Evolutionary conservation across 2,888 invertebrate genomes (phyloP), one percentile per base, ranked within the genome.

Genomic region (Seira ritae): DNA sequence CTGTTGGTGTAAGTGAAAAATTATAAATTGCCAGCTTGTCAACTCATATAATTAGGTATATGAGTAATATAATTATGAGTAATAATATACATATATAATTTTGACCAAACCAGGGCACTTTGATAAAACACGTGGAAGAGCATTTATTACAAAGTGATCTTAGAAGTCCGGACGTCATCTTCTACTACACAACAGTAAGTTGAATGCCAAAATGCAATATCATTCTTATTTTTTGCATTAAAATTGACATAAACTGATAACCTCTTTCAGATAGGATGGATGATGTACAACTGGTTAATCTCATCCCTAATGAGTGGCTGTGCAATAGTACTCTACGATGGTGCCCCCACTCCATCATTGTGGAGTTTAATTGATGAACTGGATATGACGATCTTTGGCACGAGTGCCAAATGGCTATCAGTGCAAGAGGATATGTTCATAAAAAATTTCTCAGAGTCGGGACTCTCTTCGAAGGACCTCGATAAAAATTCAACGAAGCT

Each of bases 251-350:
- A 50, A 19, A 23, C 17, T 55, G 31, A 24, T 2, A 17, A 17
- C 42, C 42, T 8, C 10, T 31, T 19, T 22, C 87, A 92, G 92
- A 91, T 92, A 37, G 93, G 93, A 19, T 93, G 93, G 93, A 93
- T 93, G 92, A 93, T 93, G 92, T 93, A 93, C 92, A 93, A 93
- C 89, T 93, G 93, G 93, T 89, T 91, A 76, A 91, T 92, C 31
- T 90, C 91, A 0, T 90, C 91, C 3, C 89, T 92, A 77, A 91
- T 91, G 50, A 76, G 83, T 15, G 89, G 89, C 0, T 90, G 91
- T 0, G 91, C 91, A 19, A 90, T 93, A 20, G 92, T 93, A 10
- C 90, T 92, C 3, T 93, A 92, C 88, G 93, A 93, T 88, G 93
- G 93, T 22, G 92, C 92, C 22, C 93, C 93, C 82, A 90, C 91